Evolutionary conservation across 2,113 vertebrate species (phyloP).

Genomic region (Ceratotherium simum): DNA sequence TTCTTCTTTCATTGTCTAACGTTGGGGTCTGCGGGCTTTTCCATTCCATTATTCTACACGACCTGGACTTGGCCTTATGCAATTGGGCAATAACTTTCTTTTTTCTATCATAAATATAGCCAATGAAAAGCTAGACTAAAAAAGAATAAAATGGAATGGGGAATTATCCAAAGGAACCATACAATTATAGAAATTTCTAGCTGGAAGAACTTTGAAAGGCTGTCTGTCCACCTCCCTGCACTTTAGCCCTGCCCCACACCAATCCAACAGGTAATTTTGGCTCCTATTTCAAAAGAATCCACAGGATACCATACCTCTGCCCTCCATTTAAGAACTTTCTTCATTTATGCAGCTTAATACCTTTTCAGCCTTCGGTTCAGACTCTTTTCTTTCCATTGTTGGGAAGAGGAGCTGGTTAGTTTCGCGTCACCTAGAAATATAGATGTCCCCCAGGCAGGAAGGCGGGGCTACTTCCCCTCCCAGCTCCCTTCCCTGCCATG

Average conservation of each 20-base stretch:
- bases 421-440: neutral
- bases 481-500: neutral
- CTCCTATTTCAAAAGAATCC: neutral
- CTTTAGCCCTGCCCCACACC: neutral
- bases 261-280: neutral
- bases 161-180: constrained; percentile 52
- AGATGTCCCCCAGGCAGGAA: neutral
- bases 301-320: neutral
- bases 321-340: neutral
- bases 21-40: neutral
- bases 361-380: neutral
- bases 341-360: neutral
- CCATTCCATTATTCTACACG: neutral
- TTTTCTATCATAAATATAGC: constrained; percentile 48
- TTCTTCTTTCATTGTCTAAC: neutral
- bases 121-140: constrained; percentile 23
- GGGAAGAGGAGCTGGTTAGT: neutral
- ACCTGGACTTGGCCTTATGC: constrained; percentile 7
- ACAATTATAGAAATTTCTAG: constrained; percentile 25
- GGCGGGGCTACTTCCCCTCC: fast-evolving
- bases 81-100: constrained; percentile 50
- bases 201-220: neutral
- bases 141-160: constrained; percentile 24
- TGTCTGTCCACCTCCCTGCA: neutral
- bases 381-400: neutral